Conservation (phyloP, 2,113 vertebrate genomes). For the Galeopterus variegatus region DNA sequence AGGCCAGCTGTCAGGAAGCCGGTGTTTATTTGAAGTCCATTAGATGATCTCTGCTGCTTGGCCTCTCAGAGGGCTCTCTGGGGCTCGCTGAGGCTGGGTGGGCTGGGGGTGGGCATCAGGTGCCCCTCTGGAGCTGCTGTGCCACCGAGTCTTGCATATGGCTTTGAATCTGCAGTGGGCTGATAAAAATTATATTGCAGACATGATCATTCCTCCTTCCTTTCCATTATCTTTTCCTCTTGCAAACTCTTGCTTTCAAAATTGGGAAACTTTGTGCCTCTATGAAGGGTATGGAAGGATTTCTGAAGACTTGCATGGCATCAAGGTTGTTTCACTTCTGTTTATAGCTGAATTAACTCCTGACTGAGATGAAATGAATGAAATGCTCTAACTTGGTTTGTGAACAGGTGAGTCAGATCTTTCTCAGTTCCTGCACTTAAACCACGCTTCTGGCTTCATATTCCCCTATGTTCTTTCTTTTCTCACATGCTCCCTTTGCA, state of each 20-base stretch:
- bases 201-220: background rate
- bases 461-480: background rate
- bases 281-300: background rate
- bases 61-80: conserved; percentile 68
- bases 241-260: conserved; percentile 12
- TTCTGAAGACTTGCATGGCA: background rate
- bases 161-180: background rate
- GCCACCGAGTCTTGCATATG: accelerated
- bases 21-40: conserved; percentile 88
- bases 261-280: background rate
- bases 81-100: conserved; percentile 9
- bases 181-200: background rate
- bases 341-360: background rate
- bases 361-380: background rate
- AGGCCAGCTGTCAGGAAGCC: conserved; percentile 86
- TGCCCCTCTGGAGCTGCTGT: background rate
- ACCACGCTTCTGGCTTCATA: background rate
- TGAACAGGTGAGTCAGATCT: background rate
- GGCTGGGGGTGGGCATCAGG: background rate
- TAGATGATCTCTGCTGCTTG: conserved; percentile 80
- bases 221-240: background rate
- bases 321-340: background rate
- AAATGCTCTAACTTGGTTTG: background rate
- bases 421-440: background rate
- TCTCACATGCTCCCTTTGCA: background rate